A percentile compares a stretch with the other conserved stretches of the same genome.
Evolutionary conservation across 1,140 invertebrate species (phyloP).

Genomic region (Aphelenchoides fujianensis): DNA sequence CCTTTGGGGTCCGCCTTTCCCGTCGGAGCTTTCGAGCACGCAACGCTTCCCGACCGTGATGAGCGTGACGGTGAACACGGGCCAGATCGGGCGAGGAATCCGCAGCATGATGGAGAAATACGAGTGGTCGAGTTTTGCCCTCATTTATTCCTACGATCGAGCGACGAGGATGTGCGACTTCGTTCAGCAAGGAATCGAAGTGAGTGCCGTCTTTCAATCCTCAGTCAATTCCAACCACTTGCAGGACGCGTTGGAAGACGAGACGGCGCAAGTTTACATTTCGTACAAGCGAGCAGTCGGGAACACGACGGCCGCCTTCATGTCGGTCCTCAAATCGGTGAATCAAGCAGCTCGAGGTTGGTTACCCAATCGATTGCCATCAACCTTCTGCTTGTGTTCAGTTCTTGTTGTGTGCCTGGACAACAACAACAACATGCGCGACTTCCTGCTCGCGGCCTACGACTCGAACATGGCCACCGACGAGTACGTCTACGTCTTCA

Average conservation of each 20-base stretch:
- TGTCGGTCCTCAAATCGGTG: conserved; percentile 9
- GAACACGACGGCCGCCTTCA: conserved; percentile 16
- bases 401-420: conserved; percentile 44
- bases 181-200: conserved; percentile 38
- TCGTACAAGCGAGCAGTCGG: conserved; percentile 26
- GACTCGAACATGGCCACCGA: conserved; percentile 35
- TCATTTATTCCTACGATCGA: conserved; percentile 33
- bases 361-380: neutral
- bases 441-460: conserved; percentile 36
- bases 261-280: conserved; percentile 1
- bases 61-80: conserved; percentile 33
- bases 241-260: neutral
- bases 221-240: conserved; percentile 1
- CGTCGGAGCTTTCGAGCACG: conserved; percentile 27
- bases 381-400: conserved; percentile 22
- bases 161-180: conserved; percentile 30
- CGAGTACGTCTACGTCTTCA: conserved; percentile 40
- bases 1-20: conserved; percentile 35
- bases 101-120: conserved; percentile 25
- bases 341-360: conserved; percentile 12
- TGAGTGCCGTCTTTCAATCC: neutral
- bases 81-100: conserved; percentile 32
- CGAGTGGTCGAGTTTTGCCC: conserved; percentile 39
- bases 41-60: conserved; percentile 33
- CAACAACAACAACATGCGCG: conserved; percentile 20